phyloP scores from a whole-genome alignment of 2,888 invertebrate species.

The Sarcophaga carnaria region DNA sequence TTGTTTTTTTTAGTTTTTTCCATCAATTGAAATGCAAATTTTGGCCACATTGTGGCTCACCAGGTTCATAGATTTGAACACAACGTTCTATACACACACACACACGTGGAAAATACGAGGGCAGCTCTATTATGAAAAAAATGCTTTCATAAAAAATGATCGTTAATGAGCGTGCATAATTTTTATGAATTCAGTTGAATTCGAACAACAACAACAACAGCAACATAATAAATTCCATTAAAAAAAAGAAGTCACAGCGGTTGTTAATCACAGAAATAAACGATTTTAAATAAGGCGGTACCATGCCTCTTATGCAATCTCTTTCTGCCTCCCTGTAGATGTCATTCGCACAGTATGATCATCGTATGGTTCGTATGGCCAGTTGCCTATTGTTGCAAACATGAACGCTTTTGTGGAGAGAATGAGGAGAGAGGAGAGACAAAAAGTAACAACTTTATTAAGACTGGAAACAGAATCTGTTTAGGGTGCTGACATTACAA shows the following conservation, averaged over 20 bases:
- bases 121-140: too few species aligned
- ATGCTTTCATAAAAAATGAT: constrained; percentile 2
- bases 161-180: constrained; percentile 65
- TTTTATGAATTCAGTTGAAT: constrained; percentile 56
- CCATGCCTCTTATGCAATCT: constrained; percentile 14
- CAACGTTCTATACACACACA: constrained; percentile 4
- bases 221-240: not conserved
- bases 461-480: not conserved
- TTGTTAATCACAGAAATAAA: constrained; percentile 67
- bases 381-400: constrained; percentile 60
- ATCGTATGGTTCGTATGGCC: constrained; percentile 37
- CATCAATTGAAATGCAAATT: constrained; percentile 64
- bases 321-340: not conserved
- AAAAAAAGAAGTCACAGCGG: constrained; percentile 62
- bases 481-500: constrained; percentile 65
- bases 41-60: constrained; percentile 69
- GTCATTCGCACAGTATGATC: constrained; percentile 55
- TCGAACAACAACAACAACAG: not conserved
- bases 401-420: not conserved
- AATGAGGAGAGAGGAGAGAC: not conserved
- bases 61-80: constrained; percentile 37
- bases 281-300: constrained; percentile 60
- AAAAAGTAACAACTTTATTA: constrained; percentile 66
- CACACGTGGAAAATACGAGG: constrained; percentile 9
- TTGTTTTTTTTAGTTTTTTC: constrained; percentile 38